These are phyloP conservation scores for Pteromalus puparum DNA, from an alignment of 1,140 invertebrate genomes.

Conservation along the genomic window DNA sequence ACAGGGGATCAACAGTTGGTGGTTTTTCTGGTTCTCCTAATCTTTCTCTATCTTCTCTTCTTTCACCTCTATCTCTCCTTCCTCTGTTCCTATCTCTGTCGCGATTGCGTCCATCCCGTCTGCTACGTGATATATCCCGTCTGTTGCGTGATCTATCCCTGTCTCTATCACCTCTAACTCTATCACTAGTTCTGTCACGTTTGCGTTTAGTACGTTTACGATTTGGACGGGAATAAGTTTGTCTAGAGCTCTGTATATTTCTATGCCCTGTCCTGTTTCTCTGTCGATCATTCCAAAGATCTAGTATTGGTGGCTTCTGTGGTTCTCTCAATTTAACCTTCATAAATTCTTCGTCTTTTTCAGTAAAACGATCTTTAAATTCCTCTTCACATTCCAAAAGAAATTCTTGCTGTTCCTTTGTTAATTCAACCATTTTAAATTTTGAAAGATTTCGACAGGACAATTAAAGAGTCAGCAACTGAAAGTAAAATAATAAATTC, in stretches of 20 bases:
- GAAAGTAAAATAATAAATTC: constrained; percentile 43
- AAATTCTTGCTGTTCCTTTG: constrained; percentile 66
- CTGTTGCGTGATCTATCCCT: neutral
- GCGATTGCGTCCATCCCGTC: too few relatives aligned
- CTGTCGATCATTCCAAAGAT: constrained; percentile 69
- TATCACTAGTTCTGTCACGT: too few relatives aligned
- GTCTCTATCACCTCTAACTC: neutral
- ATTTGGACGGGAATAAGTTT: too few relatives aligned
- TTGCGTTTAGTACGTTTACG: too few relatives aligned
- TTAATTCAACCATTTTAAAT: constrained; percentile 53
- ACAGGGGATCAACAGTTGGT: too few relatives aligned
- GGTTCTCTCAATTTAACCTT: constrained; percentile 65
- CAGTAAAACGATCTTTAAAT: constrained; percentile 76
- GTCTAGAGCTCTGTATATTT: too few relatives aligned
- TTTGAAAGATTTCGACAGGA: constrained; percentile 56
- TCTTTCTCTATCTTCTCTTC: neutral
- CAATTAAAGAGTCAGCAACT: constrained; percentile 63
- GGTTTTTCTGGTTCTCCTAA: neutral
- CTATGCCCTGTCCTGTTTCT: too few relatives aligned
- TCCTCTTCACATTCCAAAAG: constrained; percentile 76
- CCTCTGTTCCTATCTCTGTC: neutral
- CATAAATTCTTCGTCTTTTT: constrained; percentile 74
- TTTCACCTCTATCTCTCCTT: too few relatives aligned
- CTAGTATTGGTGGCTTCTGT: constrained; percentile 74
- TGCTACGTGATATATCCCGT: too few relatives aligned